A percentile compares a stretch with the other conserved stretches of the same genome.
phyloP scores from a whole-genome alignment of 2,113 vertebrate genomes.

The Gobio gobio region DNA sequence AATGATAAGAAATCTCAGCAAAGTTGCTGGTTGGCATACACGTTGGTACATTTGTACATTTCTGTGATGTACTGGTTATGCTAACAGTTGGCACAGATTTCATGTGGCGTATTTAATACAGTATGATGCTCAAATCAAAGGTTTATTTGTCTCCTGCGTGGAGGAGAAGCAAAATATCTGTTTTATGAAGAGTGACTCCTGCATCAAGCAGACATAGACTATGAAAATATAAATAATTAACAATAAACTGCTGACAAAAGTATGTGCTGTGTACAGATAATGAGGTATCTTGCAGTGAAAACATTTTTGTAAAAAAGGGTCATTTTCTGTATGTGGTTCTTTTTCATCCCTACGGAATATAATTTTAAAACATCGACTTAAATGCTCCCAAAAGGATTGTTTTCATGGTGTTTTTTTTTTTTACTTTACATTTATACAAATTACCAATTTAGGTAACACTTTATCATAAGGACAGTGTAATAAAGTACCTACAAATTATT shows the following conservation, averaged over 20 bases:
- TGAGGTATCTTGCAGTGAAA: conserved; percentile 2
- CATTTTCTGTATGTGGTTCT: neutral
- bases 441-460: no score
- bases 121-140: neutral
- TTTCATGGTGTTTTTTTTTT: neutral
- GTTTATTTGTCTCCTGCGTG: neutral
- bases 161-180: neutral
- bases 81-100: neutral
- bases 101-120: neutral
- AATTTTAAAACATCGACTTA: neutral
- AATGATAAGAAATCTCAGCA: neutral
- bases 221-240: neutral
- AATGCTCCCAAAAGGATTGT: neutral
- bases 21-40: neutral
- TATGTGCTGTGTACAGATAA: conserved; percentile 1
- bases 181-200: neutral
- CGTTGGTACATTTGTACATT: neutral
- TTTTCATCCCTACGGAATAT: neutral
- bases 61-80: neutral
- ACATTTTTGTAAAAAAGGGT: neutral
- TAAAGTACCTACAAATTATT: no score
- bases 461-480: no score
- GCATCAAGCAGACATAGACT: neutral
- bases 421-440: neutral
- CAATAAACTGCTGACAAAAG: neutral